Evolutionary conservation across 2,888 invertebrate genomes (phyloP), one percentile per base, ranked within the genome.

Genomic region (Eremobia ochroleuca): DNA sequence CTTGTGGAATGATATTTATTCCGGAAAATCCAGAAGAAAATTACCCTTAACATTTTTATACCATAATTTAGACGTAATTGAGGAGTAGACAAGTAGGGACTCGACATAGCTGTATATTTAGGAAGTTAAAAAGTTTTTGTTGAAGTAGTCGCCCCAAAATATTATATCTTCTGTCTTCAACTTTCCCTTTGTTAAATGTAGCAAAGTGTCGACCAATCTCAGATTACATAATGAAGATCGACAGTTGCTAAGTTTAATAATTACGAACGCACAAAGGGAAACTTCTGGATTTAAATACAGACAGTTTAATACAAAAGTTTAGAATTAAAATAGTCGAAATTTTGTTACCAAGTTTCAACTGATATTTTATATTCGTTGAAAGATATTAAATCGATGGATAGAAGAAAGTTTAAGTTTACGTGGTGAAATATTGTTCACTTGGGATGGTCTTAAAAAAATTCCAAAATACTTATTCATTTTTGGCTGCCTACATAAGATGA

Each of bases 161-260:
- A 81, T 85, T 2, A 73, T 71, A 55, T 69, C 67, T 59, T 43
- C 25, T 64, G 46, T 68, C 31, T 25, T 4, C 3, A 73, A 75
- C 34, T 72, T 84, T 70, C 28, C 43, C 28, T 76, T 73, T 66
- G 69, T 69, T 66, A 52, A 85, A 76, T 59, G 25, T 34, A 37
- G 43, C 77, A 71, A 77, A 83, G 77, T 79, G 83, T 81, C 81
- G 74, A 77, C 83, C 81, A 64, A 88, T 88, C 76, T 87, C 49
- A 72, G 79, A 81, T 85, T 79, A 70, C 69, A 73, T 80, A 88
- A 87, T 87, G 81, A 82, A 88, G 85, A 88, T 87, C 74, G 87
- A 82, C 88, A 87, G 82, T 71, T 75, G n/a, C 34, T 61, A 88
- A 87, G 83, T 88, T 88, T 83, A 46, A 88, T 82, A 87, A 87